Evolutionary conservation across 2,888 invertebrate species (phyloP).

Genomic region (Campoletis raptor): DNA sequence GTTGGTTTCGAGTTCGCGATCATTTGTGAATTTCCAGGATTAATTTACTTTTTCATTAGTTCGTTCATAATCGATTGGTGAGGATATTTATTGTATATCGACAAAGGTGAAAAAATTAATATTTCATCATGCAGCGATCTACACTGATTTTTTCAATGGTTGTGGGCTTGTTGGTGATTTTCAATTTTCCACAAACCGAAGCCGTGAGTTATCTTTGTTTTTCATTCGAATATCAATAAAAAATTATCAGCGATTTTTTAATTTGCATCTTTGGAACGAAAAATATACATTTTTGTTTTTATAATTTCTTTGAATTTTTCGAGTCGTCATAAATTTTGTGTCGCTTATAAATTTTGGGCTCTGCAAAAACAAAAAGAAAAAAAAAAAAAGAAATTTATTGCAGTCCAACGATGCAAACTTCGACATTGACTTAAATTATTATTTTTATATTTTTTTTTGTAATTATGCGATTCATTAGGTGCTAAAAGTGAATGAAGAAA

Average conservation of each 20-base stretch:
- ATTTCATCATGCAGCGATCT: constrained; percentile 46
- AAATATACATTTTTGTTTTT: too few species aligned
- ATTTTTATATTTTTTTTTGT: not conserved
- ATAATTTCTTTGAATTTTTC: too few species aligned
- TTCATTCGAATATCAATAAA: not conserved
- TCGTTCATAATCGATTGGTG: not conserved
- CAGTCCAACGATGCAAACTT: too few species aligned
- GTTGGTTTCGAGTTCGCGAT: constrained; percentile 13
- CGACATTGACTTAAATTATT: not conserved
- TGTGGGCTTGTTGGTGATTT: constrained; percentile 41
- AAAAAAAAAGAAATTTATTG: too few species aligned
- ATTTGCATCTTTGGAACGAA: not conserved
- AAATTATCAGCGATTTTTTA: not conserved
- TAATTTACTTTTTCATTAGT: not conserved
- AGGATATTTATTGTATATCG: not conserved
- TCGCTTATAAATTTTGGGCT: too few species aligned
- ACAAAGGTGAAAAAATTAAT: not conserved
- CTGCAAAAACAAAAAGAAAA: too few species aligned
- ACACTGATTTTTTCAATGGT: constrained; percentile 40
- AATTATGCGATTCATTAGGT: not conserved
- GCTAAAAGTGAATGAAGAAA: not conserved
- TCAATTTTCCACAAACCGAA: constrained; percentile 31
- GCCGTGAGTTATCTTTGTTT: constrained; percentile 51
- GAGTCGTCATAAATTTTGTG: too few species aligned
- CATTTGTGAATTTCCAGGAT: not conserved